These are phyloP conservation scores for Lasioglossum marginatum DNA, from an alignment of 2,888 invertebrate species.

Conservation along the genomic window DNA sequence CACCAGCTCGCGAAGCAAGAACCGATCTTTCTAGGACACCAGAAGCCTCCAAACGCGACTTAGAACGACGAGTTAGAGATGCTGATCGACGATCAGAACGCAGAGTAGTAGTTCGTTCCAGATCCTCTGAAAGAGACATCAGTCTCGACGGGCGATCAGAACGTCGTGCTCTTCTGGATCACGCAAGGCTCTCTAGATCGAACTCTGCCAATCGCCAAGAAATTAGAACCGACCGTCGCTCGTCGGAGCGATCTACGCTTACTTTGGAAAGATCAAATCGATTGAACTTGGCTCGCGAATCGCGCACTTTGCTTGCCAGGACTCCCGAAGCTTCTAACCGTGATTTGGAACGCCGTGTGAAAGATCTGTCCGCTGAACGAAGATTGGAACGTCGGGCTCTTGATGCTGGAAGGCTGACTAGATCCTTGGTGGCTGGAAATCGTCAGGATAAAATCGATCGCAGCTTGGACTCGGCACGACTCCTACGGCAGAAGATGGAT, in stretches of 20 bases:
- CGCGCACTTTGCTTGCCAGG: neutral
- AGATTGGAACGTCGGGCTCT: neutral
- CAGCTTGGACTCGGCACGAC: neutral
- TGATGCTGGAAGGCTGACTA: neutral
- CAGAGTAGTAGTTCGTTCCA: neutral
- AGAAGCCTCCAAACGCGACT: neutral
- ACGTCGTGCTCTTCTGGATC: neutral
- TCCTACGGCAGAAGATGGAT: neutral
- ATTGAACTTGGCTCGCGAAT: neutral
- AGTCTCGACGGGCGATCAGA: neutral
- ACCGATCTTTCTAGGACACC: neutral
- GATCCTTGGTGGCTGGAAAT: neutral
- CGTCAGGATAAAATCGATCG: neutral
- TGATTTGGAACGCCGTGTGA: neutral
- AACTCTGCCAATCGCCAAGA: neutral
- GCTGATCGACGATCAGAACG: neutral
- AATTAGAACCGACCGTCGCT: neutral
- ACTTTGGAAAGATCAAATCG: neutral
- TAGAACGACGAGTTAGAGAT: neutral
- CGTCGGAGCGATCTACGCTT: neutral
- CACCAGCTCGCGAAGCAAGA: neutral
- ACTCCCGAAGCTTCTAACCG: neutral
- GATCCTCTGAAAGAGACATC: neutral
- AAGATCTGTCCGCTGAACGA: neutral
- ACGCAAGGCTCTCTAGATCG: neutral